Percentiles rank a stretch among this genome's conserved stretches.
Conservation (phyloP, 2,888 invertebrate genomes). For the Graphium colonna region DNA sequence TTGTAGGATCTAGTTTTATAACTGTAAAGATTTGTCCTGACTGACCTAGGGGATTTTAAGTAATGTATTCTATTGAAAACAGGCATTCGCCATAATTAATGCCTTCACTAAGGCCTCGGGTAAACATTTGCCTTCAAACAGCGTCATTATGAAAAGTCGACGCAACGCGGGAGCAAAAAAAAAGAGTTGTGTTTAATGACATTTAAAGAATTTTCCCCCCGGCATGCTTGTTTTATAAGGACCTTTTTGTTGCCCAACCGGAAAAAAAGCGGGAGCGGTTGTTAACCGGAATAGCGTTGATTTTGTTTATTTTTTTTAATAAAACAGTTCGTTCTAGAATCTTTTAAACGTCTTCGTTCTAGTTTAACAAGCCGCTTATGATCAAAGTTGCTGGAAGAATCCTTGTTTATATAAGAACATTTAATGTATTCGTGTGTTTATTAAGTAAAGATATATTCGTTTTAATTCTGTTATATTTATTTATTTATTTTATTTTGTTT, state of each 20-base stretch:
- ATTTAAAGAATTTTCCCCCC: slow-evolving; percentile 22
- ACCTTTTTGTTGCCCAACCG: slow-evolving; percentile 13
- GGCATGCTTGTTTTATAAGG: slow-evolving; percentile 11
- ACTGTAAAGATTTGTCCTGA: neutral
- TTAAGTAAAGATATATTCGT: no score
- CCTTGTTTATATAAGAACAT: no score
- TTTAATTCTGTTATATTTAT: no score
- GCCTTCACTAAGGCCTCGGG: slow-evolving; percentile 10
- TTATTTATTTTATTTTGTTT: no score
- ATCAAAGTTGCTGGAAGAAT: no score
- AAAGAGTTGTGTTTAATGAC: slow-evolving; percentile 22
- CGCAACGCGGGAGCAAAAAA: slow-evolving; percentile 20
- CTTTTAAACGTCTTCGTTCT: neutral
- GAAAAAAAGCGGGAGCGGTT: slow-evolving; percentile 5
- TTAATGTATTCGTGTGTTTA: no score
- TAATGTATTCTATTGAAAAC: neutral
- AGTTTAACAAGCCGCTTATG: no score
- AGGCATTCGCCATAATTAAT: slow-evolving; percentile 18
- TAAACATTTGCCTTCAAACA: slow-evolving; percentile 16
- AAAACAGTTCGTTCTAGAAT: neutral
- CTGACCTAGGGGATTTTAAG: neutral
- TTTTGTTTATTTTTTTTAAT: slow-evolving; percentile 1
- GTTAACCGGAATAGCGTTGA: neutral
- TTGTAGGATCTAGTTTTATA: no score
- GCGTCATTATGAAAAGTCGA: slow-evolving; percentile 17